A percentile compares a stretch with the other conserved stretches of the same genome.
These are phyloP conservation scores for Netelia fuscicornis DNA, from an alignment of 2,888 invertebrate species.

Conservation along the genomic window DNA sequence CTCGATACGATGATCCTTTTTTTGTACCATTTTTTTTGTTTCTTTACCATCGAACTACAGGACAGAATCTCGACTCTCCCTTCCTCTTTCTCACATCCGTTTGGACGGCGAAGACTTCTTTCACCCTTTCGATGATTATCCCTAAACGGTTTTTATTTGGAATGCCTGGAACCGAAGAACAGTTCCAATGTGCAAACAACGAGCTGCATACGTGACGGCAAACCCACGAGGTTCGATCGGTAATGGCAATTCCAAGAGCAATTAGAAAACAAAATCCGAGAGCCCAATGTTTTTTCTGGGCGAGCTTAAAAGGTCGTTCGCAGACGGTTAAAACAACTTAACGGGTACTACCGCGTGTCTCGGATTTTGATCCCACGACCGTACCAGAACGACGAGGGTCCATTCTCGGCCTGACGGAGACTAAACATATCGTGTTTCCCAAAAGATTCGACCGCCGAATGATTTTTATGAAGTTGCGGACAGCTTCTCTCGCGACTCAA, in stretches of 20 bases:
- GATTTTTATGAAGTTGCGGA: slow-evolving; percentile 77
- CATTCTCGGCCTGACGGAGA: slow-evolving; percentile 73
- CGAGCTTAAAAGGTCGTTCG: slow-evolving; percentile 69
- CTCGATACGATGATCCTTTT: slow-evolving; percentile 21
- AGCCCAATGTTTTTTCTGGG: slow-evolving; percentile 50
- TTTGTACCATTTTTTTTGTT: slow-evolving; percentile 32
- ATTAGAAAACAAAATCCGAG: slow-evolving; percentile 77
- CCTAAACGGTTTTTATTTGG: slow-evolving; percentile 19
- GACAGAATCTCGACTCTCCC: not conserved
- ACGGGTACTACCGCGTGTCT: slow-evolving; percentile 49
- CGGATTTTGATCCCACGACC: slow-evolving; percentile 73
- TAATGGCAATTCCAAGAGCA: slow-evolving; percentile 75
- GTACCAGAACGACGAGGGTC: slow-evolving; percentile 66
- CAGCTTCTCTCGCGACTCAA: slow-evolving; percentile 66
- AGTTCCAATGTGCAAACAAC: slow-evolving; percentile 23
- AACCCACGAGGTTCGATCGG: slow-evolving; percentile 53
- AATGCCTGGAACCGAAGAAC: slow-evolving; percentile 5
- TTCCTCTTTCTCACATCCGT: slow-evolving; percentile 24
- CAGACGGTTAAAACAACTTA: slow-evolving; percentile 69
- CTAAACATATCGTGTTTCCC: slow-evolving; percentile 82
- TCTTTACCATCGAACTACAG: slow-evolving; percentile 25
- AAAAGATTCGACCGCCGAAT: slow-evolving; percentile 78
- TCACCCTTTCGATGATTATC: slow-evolving; percentile 9
- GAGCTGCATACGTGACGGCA: slow-evolving; percentile 49
- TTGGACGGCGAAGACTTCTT: slow-evolving; percentile 17